A percentile compares a stretch with the other conserved stretches of the same genome.
Conservation (phyloP, 2,113 vertebrate genomes). For the Fukomys damarensis region DNA sequence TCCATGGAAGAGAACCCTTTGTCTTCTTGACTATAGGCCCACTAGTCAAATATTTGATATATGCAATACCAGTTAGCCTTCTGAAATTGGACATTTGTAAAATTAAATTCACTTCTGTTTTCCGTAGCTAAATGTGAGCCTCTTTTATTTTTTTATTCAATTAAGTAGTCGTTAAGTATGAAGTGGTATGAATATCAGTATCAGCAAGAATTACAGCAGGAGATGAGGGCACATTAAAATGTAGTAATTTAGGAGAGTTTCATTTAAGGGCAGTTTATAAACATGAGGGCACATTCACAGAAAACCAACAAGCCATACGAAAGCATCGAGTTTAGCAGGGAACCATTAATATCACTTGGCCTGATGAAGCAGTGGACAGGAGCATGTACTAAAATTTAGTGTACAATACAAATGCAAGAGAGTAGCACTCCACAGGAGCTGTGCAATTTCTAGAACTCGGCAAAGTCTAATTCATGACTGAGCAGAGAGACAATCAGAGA, state of each 20-base stretch:
- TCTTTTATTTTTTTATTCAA: not conserved
- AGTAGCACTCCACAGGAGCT: not conserved
- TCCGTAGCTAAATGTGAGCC: not conserved
- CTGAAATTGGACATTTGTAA: not conserved
- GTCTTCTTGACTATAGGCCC: not conserved
- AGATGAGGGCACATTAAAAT: not conserved
- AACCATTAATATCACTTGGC: not conserved
- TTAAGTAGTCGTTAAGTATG: not conserved
- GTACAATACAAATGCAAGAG: not conserved
- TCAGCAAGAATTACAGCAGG: not conserved
- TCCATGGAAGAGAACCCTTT: not conserved
- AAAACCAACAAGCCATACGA: not conserved
- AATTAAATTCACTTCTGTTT: constrained; percentile 32
- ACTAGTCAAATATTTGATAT: not conserved
- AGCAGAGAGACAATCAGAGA: not conserved
- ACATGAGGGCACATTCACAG: not conserved
- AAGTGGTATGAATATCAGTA: not conserved
- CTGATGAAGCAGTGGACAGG: not conserved
- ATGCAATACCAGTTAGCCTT: not conserved
- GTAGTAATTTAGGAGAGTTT: not conserved
- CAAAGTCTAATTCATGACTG: not conserved
- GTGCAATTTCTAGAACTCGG: not conserved
- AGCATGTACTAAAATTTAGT: not conserved
- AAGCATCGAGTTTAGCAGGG: not conserved
- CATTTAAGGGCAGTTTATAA: not conserved